These are phyloP conservation scores for Drosophila anomelani DNA, from an alignment of 2,888 invertebrate genomes.

Conservation along the genomic window DNA sequence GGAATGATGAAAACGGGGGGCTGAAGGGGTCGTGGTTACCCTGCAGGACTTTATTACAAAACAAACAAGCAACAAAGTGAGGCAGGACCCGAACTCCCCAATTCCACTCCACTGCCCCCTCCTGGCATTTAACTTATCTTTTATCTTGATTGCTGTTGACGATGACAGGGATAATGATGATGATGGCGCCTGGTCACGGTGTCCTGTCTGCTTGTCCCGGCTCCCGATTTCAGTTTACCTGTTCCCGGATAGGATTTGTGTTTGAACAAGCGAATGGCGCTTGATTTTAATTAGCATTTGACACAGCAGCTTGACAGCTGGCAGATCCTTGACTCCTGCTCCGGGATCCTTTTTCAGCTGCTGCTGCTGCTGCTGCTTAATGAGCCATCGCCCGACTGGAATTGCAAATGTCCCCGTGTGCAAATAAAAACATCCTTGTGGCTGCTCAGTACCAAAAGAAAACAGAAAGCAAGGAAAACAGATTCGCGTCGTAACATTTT, in stretches of 20 bases:
- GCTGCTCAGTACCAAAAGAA: slow-evolving; percentile 27
- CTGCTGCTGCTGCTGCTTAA: slow-evolving; percentile 58
- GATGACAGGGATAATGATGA: slow-evolving; percentile 81
- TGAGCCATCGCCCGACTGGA: slow-evolving; percentile 68
- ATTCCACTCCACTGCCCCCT: slow-evolving; percentile 24
- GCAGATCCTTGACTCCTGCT: slow-evolving; percentile 38
- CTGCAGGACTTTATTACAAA: slow-evolving; percentile 76
- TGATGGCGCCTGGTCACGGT: slow-evolving; percentile 59
- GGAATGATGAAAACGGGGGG: slow-evolving; percentile 15
- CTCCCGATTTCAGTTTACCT: slow-evolving; percentile 55
- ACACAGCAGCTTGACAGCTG: slow-evolving; percentile 78
- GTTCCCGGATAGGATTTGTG: slow-evolving; percentile 42
- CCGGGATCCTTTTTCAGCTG: slow-evolving; percentile 9
- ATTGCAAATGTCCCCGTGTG: slow-evolving; percentile 68
- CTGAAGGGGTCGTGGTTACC: slow-evolving; percentile 15
- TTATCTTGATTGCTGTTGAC: slow-evolving; percentile 80
- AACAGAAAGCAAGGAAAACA: slow-evolving; percentile 3
- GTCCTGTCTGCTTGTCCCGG: slow-evolving; percentile 18
- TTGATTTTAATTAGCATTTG: slow-evolving; percentile 81
- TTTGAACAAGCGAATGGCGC: slow-evolving; percentile 76
- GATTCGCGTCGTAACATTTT: slow-evolving; percentile 58
- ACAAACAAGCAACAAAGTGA: slow-evolving; percentile 66
- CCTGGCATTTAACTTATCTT: slow-evolving; percentile 76
- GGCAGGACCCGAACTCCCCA: slow-evolving; percentile 28
- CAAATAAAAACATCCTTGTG: slow-evolving; percentile 72